phyloP scores from a whole-genome alignment of 2,113 vertebrate species.

The Cynocephalus volans region DNA sequence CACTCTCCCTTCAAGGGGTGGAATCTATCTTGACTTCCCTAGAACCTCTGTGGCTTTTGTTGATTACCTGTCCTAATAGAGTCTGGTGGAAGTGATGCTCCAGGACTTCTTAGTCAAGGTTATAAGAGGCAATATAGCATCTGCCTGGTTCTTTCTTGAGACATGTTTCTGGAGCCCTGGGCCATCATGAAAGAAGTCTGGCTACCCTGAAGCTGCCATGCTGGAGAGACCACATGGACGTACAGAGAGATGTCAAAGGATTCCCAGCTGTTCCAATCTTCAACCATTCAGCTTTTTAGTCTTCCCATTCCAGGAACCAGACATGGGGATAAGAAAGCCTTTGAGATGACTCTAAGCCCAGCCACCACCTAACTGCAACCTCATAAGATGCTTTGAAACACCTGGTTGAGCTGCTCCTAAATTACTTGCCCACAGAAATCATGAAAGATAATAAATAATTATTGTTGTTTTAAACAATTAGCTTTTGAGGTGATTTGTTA shows the following conservation, averaged over 20 bases:
- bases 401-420: neutral
- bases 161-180: neutral
- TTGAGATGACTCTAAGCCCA: neutral
- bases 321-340: neutral
- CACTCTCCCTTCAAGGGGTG: neutral
- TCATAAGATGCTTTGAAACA: neutral
- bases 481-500: constrained; percentile 1
- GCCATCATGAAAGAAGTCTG: neutral
- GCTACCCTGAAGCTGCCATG: neutral
- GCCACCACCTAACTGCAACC: neutral
- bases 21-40: neutral
- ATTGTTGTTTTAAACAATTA: constrained; percentile 50
- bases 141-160: neutral
- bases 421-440: constrained; percentile 14
- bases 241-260: neutral
- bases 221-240: neutral
- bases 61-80: neutral
- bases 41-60: neutral
- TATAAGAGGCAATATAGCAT: neutral
- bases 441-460: neutral
- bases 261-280: neutral
- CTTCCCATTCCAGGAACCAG: neutral
- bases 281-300: neutral
- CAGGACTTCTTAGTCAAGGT: neutral
- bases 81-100: neutral